Conservation (phyloP, 2,797 vertebrate genomes). For the Smutsia gigantea region DNA sequence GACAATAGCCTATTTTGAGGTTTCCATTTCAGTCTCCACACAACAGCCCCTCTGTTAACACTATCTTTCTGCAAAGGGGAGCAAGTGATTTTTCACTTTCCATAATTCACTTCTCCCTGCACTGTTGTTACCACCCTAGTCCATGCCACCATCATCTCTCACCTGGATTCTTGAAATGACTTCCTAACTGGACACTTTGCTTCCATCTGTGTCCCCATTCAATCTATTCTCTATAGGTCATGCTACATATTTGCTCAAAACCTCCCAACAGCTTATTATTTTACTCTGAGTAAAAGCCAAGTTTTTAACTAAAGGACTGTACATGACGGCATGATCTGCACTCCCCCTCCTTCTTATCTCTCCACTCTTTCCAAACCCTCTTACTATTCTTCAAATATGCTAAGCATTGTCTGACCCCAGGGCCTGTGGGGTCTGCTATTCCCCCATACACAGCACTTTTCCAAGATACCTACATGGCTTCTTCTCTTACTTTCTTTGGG, state of each 20-base stretch:
- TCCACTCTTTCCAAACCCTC: background rate
- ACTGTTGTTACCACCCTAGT: background rate
- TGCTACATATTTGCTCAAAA: background rate
- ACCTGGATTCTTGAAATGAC: background rate
- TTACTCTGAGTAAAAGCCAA: background rate
- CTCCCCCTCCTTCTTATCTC: background rate
- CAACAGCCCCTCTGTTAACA: background rate
- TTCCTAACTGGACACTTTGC: background rate
- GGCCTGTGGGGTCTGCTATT: background rate
- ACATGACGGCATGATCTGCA: background rate
- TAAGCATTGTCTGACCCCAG: background rate
- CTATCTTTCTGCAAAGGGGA: background rate
- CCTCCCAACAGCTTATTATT: background rate
- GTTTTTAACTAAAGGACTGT: background rate
- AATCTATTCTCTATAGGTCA: background rate
- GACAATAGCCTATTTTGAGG: background rate
- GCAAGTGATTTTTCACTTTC: background rate
- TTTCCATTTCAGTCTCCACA: background rate
- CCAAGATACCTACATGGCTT: background rate
- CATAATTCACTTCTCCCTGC: background rate
- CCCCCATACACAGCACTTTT: background rate
- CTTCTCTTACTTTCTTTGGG: background rate
- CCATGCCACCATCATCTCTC: background rate
- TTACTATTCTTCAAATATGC: background rate
- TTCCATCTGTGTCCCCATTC: background rate